phyloP scores from a whole-genome alignment of 2,113 vertebrate genomes.

The Leiothrix lutea region DNA sequence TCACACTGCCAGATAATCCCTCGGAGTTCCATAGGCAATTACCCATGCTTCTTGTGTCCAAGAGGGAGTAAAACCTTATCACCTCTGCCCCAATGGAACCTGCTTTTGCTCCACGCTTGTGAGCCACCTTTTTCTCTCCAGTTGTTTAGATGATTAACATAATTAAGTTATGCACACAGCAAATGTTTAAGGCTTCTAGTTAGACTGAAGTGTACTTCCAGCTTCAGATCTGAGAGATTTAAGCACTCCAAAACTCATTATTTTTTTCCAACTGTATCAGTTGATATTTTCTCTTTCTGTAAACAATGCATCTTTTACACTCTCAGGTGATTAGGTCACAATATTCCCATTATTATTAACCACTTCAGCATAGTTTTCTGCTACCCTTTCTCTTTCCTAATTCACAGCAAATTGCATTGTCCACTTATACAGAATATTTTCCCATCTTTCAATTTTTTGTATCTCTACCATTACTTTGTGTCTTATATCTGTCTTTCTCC shows the following conservation, averaged over 20 bases:
- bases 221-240: constrained; percentile 14
- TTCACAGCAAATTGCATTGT: background rate
- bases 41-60: constrained; percentile 27
- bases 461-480: background rate
- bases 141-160: constrained; percentile 46
- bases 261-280: background rate
- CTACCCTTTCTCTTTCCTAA: background rate
- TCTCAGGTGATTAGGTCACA: fast-evolving
- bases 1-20: constrained; percentile 46
- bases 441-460: background rate
- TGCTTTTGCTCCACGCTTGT: background rate
- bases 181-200: constrained; percentile 3
- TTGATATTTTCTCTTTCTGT: background rate
- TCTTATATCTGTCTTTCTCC: background rate
- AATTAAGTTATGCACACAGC: constrained; percentile 23
- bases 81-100: background rate
- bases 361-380: background rate
- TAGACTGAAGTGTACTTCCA: background rate
- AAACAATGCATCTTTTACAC: background rate
- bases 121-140: constrained; percentile 28
- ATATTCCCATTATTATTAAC: background rate
- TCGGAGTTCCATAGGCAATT: constrained; percentile 44
- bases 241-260: fast-evolving
- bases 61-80: constrained; percentile 57
- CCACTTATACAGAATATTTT: background rate